Percentiles rank a stretch among this genome's conserved stretches.
phyloP scores from a whole-genome alignment of 23 tunicate genomes.

The Botrylloides violaceus region DNA sequence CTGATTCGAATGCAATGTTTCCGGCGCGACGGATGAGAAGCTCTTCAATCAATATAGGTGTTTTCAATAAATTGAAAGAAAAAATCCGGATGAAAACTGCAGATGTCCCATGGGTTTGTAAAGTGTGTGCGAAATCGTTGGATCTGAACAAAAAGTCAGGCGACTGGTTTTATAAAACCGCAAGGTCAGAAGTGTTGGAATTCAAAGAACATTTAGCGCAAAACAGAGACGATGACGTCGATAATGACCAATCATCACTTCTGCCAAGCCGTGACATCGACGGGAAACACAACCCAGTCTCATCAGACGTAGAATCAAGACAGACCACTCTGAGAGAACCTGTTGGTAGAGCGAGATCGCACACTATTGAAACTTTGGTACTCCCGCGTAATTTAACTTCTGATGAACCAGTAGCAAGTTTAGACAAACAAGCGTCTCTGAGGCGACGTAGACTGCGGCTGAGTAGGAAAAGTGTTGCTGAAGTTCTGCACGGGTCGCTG shows the following conservation, averaged over 20 bases:
- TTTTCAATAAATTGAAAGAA: too few relatives aligned
- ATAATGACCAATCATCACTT: background rate
- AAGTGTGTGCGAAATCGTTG: conserved; percentile 51
- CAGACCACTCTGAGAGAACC: conserved; percentile 20
- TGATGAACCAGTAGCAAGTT: background rate
- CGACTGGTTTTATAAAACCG: conserved; percentile 52
- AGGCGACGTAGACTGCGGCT: background rate
- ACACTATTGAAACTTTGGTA: background rate
- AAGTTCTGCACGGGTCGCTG: conserved; percentile 34
- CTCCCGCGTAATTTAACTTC: too few relatives aligned
- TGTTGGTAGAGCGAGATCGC: background rate
- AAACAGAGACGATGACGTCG: background rate
- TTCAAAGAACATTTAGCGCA: conserved; percentile 14
- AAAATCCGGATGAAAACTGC: too few relatives aligned
- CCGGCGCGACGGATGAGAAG: too few relatives aligned
- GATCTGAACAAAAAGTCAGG: conserved; percentile 62
- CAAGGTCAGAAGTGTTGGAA: conserved; percentile 19
- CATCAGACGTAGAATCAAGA: too few relatives aligned
- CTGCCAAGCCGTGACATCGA: background rate
- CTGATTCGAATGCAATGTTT: too few relatives aligned
- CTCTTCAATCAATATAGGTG: too few relatives aligned
- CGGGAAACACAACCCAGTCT: too few relatives aligned
- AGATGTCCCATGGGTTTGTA: conserved; percentile 67
- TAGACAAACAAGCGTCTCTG: background rate
- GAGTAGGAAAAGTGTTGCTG: conserved; percentile 24